A percentile compares a stretch with the other conserved stretches of the same genome.
Conservation (phyloP, 2,888 invertebrate species). For the Agonopterix alstromeriana region DNA sequence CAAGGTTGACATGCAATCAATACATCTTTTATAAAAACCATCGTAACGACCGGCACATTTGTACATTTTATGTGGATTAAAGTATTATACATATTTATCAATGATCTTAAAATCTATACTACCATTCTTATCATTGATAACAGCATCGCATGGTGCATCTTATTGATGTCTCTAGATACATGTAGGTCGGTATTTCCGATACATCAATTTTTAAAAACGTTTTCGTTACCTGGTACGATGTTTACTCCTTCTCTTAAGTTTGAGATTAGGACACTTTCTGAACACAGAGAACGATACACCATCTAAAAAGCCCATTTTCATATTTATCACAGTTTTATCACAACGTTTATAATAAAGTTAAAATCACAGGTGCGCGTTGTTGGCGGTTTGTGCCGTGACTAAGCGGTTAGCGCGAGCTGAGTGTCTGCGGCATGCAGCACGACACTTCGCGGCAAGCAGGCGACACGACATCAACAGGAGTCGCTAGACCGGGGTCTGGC, state of each 20-base stretch:
- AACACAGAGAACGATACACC: slow-evolving; percentile 58
- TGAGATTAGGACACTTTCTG: slow-evolving; percentile 61
- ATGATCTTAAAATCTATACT: background rate
- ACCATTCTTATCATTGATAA: slow-evolving; percentile 9
- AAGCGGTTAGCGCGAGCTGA: slow-evolving; percentile 39
- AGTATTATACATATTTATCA: background rate
- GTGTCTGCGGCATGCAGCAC: background rate
- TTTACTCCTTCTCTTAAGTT: slow-evolving; percentile 39
- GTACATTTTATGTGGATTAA: too few relatives aligned
- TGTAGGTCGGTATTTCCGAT: too few relatives aligned
- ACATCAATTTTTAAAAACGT: too few relatives aligned
- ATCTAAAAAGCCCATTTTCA: slow-evolving; percentile 52
- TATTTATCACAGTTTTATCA: slow-evolving; percentile 43
- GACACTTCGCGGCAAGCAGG: slow-evolving; percentile 6
- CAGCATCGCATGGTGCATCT: slow-evolving; percentile 6
- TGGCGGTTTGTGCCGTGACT: slow-evolving; percentile 47
- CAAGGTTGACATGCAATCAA: too few relatives aligned
- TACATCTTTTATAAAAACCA: too few relatives aligned
- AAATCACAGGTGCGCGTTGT: slow-evolving; percentile 31
- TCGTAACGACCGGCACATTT: too few relatives aligned
- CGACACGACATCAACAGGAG: slow-evolving; percentile 2
- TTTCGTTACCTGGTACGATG: slow-evolving; percentile 38
- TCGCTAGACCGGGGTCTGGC: slow-evolving; percentile 7
- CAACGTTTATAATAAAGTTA: slow-evolving; percentile 12
- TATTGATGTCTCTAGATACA: too few relatives aligned